A percentile compares a stretch with the other conserved stretches of the same genome.
These are phyloP conservation scores for Drosophila mettleri DNA, from an alignment of 2,888 invertebrate species.

Conservation along the genomic window DNA sequence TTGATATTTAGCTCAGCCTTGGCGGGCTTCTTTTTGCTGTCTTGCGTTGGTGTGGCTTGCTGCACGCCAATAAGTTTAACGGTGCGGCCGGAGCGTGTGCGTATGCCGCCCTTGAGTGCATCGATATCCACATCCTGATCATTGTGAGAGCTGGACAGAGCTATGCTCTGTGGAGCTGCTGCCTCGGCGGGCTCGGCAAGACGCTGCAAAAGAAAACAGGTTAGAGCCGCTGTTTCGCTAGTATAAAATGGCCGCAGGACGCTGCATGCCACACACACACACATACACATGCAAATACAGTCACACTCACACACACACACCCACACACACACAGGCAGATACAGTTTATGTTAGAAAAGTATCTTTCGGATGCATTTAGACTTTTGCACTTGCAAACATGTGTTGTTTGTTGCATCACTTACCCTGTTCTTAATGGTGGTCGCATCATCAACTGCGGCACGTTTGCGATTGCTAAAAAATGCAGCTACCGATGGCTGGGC, in stretches of 20 bases:
- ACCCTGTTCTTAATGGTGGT: constrained; percentile 87
- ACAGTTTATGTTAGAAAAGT: constrained; percentile 30
- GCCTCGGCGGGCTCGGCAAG: constrained; percentile 47
- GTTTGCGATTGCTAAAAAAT: constrained; percentile 91
- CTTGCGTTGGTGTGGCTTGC: constrained; percentile 51
- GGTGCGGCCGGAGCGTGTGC: constrained; percentile 80
- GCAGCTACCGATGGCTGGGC: constrained; percentile 91
- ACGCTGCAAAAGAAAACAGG: constrained; percentile 46
- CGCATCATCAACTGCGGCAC: constrained; percentile 89
- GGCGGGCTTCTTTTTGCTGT: constrained; percentile 67
- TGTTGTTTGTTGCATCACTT: constrained; percentile 60
- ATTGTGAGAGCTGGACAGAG: constrained; percentile 21
- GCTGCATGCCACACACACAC: constrained; percentile 19
- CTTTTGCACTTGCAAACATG: constrained; percentile 20
- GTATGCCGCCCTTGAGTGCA: constrained; percentile 65
- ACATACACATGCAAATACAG: constrained; percentile 14
- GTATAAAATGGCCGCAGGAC: constrained; percentile 56
- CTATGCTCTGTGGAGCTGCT: constrained; percentile 34
- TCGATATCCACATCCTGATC: constrained; percentile 72
- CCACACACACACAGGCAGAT: neutral
- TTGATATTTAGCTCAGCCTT: constrained; percentile 77
- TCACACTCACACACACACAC: constrained; percentile 17
- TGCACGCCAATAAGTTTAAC: constrained; percentile 77
- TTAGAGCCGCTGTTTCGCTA: neutral
- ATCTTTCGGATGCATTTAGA: constrained; percentile 22